Conservation (phyloP, 64 coral and sea anemone genomes). For the Cladopsammia gracilis region DNA sequence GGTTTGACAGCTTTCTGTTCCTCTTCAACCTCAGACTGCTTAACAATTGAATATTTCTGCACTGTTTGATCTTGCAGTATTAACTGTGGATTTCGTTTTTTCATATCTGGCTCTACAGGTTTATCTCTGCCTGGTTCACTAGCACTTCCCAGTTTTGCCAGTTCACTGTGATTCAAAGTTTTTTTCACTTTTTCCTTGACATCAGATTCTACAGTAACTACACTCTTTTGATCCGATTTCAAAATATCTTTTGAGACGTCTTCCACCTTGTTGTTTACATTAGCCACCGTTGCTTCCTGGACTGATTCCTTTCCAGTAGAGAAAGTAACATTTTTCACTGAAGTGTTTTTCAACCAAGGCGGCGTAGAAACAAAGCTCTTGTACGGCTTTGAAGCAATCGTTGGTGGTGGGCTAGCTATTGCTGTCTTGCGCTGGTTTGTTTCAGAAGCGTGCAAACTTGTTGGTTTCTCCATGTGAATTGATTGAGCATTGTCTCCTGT, state of each 20-base stretch:
- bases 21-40: neutral
- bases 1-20: neutral
- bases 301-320: neutral
- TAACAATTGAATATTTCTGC: conserved; percentile 11
- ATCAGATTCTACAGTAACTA: neutral
- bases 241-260: neutral
- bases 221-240: neutral
- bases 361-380: conserved; percentile 26
- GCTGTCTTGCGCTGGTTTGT: neutral
- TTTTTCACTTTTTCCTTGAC: neutral
- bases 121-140: neutral
- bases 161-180: neutral
- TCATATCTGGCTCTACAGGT: neutral
- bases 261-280: neutral
- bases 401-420: neutral
- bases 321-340: neutral
- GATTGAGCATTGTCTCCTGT: neutral
- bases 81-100: neutral
- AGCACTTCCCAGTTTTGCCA: neutral
- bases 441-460: neutral
- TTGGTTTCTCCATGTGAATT: neutral
- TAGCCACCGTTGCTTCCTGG: neutral
- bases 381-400: conserved; percentile 1
- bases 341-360: conserved; percentile 3
- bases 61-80: neutral